phyloP scores from a whole-genome alignment of 2,113 vertebrate genomes.

The Carassius gibelio region DNA sequence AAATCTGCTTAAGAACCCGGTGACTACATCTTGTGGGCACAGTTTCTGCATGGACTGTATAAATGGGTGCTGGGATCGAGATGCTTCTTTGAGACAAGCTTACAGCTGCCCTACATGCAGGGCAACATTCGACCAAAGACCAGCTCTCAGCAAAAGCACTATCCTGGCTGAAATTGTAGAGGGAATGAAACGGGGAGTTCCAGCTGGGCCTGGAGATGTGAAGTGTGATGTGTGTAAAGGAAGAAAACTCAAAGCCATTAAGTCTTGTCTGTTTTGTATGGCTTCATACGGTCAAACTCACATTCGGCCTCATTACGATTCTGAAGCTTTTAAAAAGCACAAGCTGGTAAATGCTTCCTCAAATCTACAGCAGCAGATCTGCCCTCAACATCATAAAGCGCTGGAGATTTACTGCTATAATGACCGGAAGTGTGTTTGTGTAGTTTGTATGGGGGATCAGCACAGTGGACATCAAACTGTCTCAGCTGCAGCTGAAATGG shows the following conservation, averaged over 20 bases:
- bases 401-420: no score
- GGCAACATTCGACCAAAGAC: background rate
- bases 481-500: conserved; percentile 65
- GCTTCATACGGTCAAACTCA: conserved; percentile 92
- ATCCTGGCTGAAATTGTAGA: conserved; percentile 43
- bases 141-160: conserved; percentile 41
- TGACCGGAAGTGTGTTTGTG: no score
- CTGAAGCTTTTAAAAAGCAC: conserved; percentile 44
- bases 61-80: background rate
- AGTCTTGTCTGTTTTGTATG: conserved; percentile 91
- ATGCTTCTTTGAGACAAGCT: background rate
- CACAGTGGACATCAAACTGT: conserved; percentile 75
- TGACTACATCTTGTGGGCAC: conserved; percentile 54
- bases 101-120: conserved; percentile 48
- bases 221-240: conserved; percentile 88
- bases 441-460: conserved; percentile 13
- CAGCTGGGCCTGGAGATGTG: conserved; percentile 62
- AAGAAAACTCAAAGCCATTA: conserved; percentile 86
- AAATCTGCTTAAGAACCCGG: conserved; percentile 33
- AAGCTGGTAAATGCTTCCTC: no score
- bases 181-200: background rate
- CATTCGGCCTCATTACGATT: conserved; percentile 88
- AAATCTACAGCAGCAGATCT: no score
- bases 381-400: no score
- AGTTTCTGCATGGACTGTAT: conserved; percentile 50